Base-by-base conservation (phyloP, 2,797 vertebrate genomes). In the Simalia tracyae region DNA sequence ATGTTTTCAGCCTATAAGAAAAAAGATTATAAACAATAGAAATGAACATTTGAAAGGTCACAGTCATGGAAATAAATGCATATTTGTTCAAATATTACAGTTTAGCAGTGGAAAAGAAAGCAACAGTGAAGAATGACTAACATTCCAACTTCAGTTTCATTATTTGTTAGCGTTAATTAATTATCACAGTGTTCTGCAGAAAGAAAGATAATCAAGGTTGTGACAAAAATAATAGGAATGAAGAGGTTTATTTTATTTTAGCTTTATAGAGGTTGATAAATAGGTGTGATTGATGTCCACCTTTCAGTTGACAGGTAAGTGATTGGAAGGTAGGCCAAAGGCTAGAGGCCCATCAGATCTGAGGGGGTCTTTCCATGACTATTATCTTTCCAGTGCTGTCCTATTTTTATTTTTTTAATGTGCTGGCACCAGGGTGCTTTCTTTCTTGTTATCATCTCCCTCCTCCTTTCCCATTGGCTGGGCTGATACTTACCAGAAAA, bases 41-140 rank as follows among this genome's bases (percentile, higher is more conserved):
- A 93, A 95, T 31, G 22, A 89, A 57, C 60, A 93, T 91, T 92
- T 93, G 36, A 68, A 94, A 92, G 68, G 88, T 92, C 92, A 42
- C 42, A 92, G 19, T 90, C 0, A 1, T 87, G 90, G 89, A 91
- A 60, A 42, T 0, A 0, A 11, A 1, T 57, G 42, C 64, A 90
- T 72, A 66, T 59, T n/a, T 81, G 76, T 10, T 81, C 42, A 84
- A 91, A 91, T 90, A 89, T 88, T 22, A 68, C 60, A 92, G 93
- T 85, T 92, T 91, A 92, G 14, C 5, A 88, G 36, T 50, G 1
- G 59, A 93, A 84, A 93, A 14, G 87, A 59, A 93, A 91, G 84
- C 76, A 92, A 57, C 95, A 61, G 24, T 54, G 72, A 63, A 91
- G 17, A 91, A 88, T 63, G 56, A 76, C 42, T 54, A 72, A 54